These are phyloP conservation scores for Microplitis mediator DNA, from an alignment of 1,140 invertebrate species.

Conservation along the genomic window DNA sequence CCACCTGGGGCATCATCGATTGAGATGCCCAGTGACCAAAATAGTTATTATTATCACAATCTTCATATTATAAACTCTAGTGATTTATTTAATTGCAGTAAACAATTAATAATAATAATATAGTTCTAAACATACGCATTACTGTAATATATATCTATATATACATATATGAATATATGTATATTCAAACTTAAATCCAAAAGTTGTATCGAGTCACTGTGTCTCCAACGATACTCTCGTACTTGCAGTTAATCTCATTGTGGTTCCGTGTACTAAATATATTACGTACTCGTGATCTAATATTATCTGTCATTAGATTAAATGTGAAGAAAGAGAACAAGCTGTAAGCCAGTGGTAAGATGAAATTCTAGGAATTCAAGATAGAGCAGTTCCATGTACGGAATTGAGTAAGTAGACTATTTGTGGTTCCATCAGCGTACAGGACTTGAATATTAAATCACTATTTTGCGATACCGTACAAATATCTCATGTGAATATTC, in stretches of 20 bases:
- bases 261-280: neutral
- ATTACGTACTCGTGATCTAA: neutral
- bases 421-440: neutral
- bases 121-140: no score
- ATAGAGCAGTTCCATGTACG: neutral
- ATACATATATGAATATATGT: no score
- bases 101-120: neutral
- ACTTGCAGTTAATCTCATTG: neutral
- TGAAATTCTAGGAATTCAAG: neutral
- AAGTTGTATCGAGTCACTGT: neutral
- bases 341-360: neutral
- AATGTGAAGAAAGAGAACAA: conserved; percentile 1
- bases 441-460: neutral
- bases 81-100: conserved; percentile 1
- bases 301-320: conserved; percentile 8
- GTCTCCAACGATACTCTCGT: neutral
- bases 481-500: neutral
- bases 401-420: conserved; percentile 1
- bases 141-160: neutral
- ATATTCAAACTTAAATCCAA: neutral
- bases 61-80: neutral
- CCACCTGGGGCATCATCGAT: conserved; percentile 40
- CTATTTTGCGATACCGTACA: neutral
- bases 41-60: neutral
- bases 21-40: conserved; percentile 9